Base-by-base conservation (phyloP, 2,113 vertebrate genomes). In the Grantiella picta region DNA sequence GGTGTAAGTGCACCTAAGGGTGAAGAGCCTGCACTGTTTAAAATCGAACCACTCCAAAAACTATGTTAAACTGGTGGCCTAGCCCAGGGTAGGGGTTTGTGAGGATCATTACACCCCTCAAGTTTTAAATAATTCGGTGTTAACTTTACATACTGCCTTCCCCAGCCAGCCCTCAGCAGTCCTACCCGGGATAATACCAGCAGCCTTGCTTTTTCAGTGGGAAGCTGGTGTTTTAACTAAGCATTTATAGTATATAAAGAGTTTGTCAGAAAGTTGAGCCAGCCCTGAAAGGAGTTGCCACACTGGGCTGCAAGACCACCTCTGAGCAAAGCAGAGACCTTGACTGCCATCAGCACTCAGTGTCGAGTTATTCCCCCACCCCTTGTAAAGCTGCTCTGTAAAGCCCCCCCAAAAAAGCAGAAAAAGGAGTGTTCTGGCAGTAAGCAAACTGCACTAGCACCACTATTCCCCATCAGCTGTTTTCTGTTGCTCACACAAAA, bases 401-500 rank as follows among this genome's bases (percentile, higher is more conserved):
- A 57, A 83, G 57, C 47, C 21, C n/a, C 31, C 42, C 28, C 5
- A 5, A 50, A 92, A 87, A 93, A 25, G 47, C 54, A 71, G 28
- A 12, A 83, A 94, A 90, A 57, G 4, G 5, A 61, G 73, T 42
- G 25, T 42, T 86, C 83, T 77, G 63, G 52, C 79, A 84, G 86
- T 12, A 40, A 84, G 82, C 56, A 91, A 84, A 82, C 65, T 42
- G 56, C 68, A 63, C 77, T 68, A 93, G 85, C 89, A 82, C 80
- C 45, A 38, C 77, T 92, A 87, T 89, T 27, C 83, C 82, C 78
- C 91, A 95, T 95, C 96, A 97, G 96, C 96, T 94, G 96, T 96
- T 97, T 94, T 81, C 82, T 95, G 59, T 52, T 88, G 68, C 73
- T 91, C 84, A 24, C 96, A 98, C 93, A 97, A 97, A 97, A 94